Evolutionary conservation across 1,140 invertebrate genomes (phyloP).

Genomic region (Solenopsis fugax): DNA sequence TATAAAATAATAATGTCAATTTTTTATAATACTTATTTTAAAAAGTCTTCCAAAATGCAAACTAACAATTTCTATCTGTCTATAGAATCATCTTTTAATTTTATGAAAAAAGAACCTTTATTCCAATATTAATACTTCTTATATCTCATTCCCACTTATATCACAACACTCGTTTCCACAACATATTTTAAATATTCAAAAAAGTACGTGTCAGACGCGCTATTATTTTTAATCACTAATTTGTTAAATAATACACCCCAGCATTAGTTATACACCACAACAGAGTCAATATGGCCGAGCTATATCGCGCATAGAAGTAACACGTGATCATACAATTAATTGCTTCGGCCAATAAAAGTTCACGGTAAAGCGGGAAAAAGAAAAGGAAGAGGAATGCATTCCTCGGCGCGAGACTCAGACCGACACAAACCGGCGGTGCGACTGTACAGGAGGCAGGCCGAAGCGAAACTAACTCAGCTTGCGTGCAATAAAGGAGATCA

Average conservation of each 20-base stretch:
- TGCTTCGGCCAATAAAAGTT: constrained; percentile 12
- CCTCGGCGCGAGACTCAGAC: constrained; percentile 22
- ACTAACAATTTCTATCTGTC: neutral
- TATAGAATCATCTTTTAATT: neutral
- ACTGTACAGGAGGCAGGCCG: constrained; percentile 77
- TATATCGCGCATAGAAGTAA: constrained; percentile 26
- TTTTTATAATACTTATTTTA: neutral
- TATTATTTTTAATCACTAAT: constrained; percentile 23
- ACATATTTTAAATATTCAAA: neutral
- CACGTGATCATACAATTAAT: constrained; percentile 59
- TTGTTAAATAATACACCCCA: neutral
- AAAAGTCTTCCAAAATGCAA: neutral
- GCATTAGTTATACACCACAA: neutral
- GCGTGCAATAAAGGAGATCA: constrained; percentile 85
- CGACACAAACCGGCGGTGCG: constrained; percentile 52
- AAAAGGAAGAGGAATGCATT: neutral
- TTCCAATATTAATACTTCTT: neutral
- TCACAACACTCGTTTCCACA: neutral
- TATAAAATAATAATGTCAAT: neutral
- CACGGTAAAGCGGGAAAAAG: neutral
- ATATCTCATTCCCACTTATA: neutral
- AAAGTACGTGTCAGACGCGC: neutral
- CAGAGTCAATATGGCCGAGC: constrained; percentile 1
- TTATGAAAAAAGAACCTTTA: neutral
- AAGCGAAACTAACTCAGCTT: constrained; percentile 80